phyloP scores from a whole-genome alignment of 2,113 vertebrate genomes.

The Raphicerus campestris region DNA sequence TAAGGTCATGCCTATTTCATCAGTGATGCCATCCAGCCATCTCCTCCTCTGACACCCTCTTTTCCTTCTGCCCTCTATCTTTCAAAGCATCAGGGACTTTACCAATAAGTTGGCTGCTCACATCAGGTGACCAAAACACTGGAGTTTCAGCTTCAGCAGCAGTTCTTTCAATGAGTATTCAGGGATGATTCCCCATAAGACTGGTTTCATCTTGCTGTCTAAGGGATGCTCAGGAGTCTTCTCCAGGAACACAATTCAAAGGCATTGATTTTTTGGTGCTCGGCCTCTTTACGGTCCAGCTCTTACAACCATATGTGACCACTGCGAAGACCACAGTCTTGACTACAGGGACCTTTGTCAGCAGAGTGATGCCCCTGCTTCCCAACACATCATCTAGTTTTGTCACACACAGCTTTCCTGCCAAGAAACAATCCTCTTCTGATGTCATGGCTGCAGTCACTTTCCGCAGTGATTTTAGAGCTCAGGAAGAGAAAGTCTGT shows the following conservation, averaged over 20 bases:
- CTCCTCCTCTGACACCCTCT: not conserved
- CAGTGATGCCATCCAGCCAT: not conserved
- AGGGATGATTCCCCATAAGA: not conserved
- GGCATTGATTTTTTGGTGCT: not conserved
- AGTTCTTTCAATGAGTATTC: not conserved
- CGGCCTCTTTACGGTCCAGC: not conserved
- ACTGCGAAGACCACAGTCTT: not conserved
- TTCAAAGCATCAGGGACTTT: not conserved
- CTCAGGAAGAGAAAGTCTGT: not conserved
- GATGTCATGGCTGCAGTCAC: not conserved
- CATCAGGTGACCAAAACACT: not conserved
- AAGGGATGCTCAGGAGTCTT: not conserved
- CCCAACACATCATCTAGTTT: not conserved
- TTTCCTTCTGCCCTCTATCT: not conserved
- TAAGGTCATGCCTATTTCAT: not conserved
- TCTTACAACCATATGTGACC: not conserved
- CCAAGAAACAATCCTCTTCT: not conserved
- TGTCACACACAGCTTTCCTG: not conserved
- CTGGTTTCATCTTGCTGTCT: not conserved
- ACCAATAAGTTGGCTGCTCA: not conserved
- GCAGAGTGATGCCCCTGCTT: not conserved
- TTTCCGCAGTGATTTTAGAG: not conserved
- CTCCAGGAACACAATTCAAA: not conserved
- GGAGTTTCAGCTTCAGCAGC: not conserved
- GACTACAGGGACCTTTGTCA: not conserved